Base-by-base conservation (phyloP, 2,113 vertebrate genomes). In the Osmerus mordax region DNA sequence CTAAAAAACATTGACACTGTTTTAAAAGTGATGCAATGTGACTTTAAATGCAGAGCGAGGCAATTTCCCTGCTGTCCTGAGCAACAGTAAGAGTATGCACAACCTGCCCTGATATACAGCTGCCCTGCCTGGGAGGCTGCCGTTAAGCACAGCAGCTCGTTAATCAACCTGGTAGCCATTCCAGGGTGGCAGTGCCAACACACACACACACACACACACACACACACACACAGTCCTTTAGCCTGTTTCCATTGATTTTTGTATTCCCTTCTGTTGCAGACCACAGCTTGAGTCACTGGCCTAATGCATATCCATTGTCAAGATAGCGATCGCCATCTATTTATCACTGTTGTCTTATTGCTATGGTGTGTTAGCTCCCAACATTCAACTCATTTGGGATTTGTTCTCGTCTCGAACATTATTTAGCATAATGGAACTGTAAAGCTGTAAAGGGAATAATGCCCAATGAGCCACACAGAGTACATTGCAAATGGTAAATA, bases 131-230 rank as follows among this genome's bases (percentile, higher is more conserved):
- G 72, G 61, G 41, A 28, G 78, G 55, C 65, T 73, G 52, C 52
- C 65, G 60, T 66, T 51, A 70, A 78, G 75, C 70, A 76, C 41
- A 66, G 55, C 61, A 16, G 47, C 52, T 73, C 71, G 16, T 76
- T 77, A 36, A 70, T 79, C 78, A 71, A 71, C 58, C 65, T 52
- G 56, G 52, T 65, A 73, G 69, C 76, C 29, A 71, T 72, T 77
- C 70, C 67, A 67, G 4, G 15, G 25, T 66, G 41, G 59, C 25
- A 51, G 55, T 71, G 61, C 78, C 76, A 76, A 54, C 55, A 61
- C 58, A 47, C n/a, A 36, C 28, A 56, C 14, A 15, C 54, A 64
- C n/a, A 36, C 28, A 56, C 14, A 15, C 54, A 64, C 14, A 12
- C 62, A 29, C 62, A 64, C 28, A 32, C 41, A 47, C 1, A 47